Conservation (phyloP, 1,140 invertebrate species). For the Cydia strobilella region DNA sequence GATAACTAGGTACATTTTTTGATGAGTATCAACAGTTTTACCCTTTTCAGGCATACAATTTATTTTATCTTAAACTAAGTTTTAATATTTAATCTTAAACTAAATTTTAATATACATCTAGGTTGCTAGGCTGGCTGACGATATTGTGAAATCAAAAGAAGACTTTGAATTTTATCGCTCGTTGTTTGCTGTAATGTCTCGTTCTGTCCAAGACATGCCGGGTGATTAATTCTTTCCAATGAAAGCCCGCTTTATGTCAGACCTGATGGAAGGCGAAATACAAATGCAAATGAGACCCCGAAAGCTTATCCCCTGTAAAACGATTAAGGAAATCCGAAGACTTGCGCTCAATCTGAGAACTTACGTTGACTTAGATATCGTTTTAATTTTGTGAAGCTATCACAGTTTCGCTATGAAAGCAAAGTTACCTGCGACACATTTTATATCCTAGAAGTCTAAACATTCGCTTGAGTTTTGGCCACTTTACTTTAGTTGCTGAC, state of each 20-base stretch:
- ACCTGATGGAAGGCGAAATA: constrained; percentile 11
- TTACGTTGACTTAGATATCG: constrained; percentile 6
- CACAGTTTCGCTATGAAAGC: background rate
- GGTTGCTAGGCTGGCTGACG: background rate
- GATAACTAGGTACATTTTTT: too few relatives aligned
- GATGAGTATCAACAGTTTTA: too few relatives aligned
- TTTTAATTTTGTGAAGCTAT: constrained; percentile 19
- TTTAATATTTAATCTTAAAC: too few relatives aligned
- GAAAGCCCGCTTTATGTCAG: constrained; percentile 21
- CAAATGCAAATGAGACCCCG: constrained; percentile 25
- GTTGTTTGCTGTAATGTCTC: constrained; percentile 6
- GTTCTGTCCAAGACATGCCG: background rate
- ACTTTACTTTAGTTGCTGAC: too few relatives aligned
- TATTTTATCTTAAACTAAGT: too few relatives aligned
- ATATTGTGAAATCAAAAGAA: background rate
- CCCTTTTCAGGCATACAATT: too few relatives aligned
- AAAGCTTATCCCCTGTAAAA: constrained; percentile 26
- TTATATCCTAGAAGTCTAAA: background rate
- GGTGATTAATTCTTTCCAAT: constrained; percentile 24
- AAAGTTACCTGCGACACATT: background rate
- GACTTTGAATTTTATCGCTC: background rate
- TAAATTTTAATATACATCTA: too few relatives aligned
- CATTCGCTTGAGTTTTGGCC: background rate
- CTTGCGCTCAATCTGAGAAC: constrained; percentile 22
- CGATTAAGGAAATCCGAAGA: constrained; percentile 16